Evolutionary conservation across 1,140 invertebrate genomes (phyloP).

Genomic region (Bombus cullumanus): DNA sequence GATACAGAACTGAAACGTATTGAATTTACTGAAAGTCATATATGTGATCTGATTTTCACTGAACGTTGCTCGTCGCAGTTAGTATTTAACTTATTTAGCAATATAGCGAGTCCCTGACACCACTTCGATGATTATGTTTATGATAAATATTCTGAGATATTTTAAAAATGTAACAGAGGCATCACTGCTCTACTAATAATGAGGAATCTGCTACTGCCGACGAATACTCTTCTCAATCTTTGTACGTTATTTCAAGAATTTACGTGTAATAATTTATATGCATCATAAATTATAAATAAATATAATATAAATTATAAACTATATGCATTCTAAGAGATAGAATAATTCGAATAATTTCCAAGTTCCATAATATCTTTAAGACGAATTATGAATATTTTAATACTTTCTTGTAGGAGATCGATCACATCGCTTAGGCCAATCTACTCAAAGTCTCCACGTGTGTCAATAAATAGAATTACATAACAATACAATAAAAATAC

Average conservation of each 20-base stretch:
- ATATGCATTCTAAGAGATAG: neutral
- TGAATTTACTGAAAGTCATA: neutral
- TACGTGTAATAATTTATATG: neutral
- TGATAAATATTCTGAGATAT: conserved; percentile 4
- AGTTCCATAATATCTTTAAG: neutral
- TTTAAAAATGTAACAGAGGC: neutral
- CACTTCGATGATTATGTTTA: conserved; percentile 45
- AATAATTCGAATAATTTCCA: neutral
- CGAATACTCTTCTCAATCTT: neutral
- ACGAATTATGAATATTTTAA: neutral
- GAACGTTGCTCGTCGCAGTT: neutral
- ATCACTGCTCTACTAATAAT: neutral
- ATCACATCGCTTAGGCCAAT: no score
- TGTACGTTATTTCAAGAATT: neutral
- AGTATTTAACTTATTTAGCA: conserved; percentile 64
- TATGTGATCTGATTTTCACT: neutral
- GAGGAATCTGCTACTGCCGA: neutral
- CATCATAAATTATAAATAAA: neutral
- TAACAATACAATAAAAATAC: no score
- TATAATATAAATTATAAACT: neutral
- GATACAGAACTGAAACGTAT: neutral
- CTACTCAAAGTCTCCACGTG: no score
- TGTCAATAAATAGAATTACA: no score
- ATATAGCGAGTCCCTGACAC: conserved; percentile 61
- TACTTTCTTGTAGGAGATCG: neutral